phyloP scores from a whole-genome alignment of 2,888 invertebrate genomes.

The Drosophila paucipuncta region DNA sequence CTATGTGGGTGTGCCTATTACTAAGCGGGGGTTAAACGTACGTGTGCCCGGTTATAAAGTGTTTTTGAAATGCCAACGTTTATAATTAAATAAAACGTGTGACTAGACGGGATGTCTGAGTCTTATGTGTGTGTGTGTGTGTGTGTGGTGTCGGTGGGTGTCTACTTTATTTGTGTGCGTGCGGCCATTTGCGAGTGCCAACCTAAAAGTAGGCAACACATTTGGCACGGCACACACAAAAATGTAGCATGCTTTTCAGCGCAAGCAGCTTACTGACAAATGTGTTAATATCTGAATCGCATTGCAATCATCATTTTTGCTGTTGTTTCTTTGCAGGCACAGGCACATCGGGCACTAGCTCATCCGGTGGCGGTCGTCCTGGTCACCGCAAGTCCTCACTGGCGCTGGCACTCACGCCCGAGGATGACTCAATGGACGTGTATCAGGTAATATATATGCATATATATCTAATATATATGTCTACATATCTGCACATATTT shows the following conservation, averaged over 20 bases:
- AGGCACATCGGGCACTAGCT: conserved; percentile 87
- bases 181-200: conserved; percentile 34
- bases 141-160: neutral
- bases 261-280: conserved; percentile 8
- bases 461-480: neutral
- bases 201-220: conserved; percentile 66
- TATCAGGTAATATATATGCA: conserved; percentile 87
- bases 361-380: conserved; percentile 87
- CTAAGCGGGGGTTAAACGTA: conserved; percentile 10
- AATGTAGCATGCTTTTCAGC: conserved; percentile 66
- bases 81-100: conserved; percentile 77
- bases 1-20: neutral
- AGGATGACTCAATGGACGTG: conserved; percentile 90
- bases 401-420: conserved; percentile 89
- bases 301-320: conserved; percentile 1
- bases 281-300: neutral
- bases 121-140: neutral
- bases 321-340: conserved; percentile 78
- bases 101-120: conserved; percentile 40
- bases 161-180: conserved; percentile 38
- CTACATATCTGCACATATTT: neutral
- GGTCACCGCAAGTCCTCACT: conserved; percentile 89
- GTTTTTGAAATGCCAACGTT: conserved; percentile 75
- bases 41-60: conserved; percentile 64
- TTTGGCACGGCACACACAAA: conserved; percentile 21